These are phyloP conservation scores for Circaetus cinerascens DNA, from an alignment of 2,113 vertebrate genomes.

Conservation along the genomic window DNA sequence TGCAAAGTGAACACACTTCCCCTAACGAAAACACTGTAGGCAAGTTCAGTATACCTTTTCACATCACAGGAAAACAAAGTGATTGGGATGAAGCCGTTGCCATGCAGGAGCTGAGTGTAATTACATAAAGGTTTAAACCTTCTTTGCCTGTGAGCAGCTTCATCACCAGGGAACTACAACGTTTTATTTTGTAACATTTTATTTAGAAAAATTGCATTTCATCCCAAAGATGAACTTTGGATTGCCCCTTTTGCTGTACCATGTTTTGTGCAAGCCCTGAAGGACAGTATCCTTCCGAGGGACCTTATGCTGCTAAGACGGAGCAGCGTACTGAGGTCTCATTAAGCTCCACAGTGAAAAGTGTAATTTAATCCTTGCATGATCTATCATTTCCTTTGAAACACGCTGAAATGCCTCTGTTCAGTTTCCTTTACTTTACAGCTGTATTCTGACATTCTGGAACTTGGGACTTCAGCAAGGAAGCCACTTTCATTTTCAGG, in stretches of 20 bases:
- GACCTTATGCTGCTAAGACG: background rate
- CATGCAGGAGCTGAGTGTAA: background rate
- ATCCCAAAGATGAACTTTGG: fast-evolving
- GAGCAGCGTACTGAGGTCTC: background rate
- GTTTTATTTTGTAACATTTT: background rate
- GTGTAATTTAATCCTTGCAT: background rate
- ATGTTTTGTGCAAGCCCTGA: background rate
- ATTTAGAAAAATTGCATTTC: background rate
- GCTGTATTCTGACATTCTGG: background rate
- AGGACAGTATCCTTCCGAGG: background rate
- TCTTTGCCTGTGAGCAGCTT: background rate
- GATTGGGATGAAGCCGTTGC: background rate
- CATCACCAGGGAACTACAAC: background rate
- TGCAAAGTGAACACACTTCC: background rate
- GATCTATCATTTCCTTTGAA: background rate
- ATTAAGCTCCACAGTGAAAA: background rate
- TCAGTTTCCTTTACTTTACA: background rate
- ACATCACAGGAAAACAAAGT: background rate
- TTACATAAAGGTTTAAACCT: background rate
- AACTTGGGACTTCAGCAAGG: background rate
- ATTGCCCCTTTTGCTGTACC: background rate
- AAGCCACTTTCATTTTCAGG: background rate
- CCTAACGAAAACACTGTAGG: background rate
- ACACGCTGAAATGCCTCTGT: background rate
- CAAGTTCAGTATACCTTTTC: background rate